Conservation (phyloP, 2,888 invertebrate species). For the Baccha elongata region DNA sequence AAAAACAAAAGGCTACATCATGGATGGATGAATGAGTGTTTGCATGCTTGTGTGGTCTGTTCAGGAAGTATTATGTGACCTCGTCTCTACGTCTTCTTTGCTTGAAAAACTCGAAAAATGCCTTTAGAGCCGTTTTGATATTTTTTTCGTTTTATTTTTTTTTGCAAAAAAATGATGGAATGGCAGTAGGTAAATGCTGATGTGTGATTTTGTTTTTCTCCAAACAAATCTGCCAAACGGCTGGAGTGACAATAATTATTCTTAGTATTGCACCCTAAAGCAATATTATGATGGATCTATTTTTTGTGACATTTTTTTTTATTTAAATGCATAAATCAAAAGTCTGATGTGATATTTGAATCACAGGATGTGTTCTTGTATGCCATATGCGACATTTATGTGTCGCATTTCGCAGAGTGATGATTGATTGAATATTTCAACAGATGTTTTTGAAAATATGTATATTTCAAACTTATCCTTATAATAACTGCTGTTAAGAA, state of each 20-base stretch:
- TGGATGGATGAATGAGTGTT: slow-evolving; percentile 42
- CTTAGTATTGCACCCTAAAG: slow-evolving; percentile 26
- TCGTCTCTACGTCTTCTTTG: slow-evolving; percentile 14
- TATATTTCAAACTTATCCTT: too few species aligned
- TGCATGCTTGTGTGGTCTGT: slow-evolving; percentile 62
- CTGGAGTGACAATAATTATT: slow-evolving; percentile 41
- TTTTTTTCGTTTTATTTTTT: background rate
- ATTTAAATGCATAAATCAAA: slow-evolving; percentile 6
- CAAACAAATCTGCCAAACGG: slow-evolving; percentile 12
- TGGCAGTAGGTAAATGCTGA: slow-evolving; percentile 58
- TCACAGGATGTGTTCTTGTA: background rate
- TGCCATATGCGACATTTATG: background rate
- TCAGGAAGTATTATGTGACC: slow-evolving; percentile 45
- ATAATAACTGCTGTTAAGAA: too few species aligned
- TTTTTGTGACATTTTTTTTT: slow-evolving; percentile 7
- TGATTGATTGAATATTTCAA: background rate
- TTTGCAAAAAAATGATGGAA: slow-evolving; percentile 21
- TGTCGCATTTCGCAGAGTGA: slow-evolving; percentile 3
- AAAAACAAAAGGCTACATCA: slow-evolving; percentile 55
- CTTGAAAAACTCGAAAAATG: background rate
- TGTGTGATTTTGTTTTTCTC: slow-evolving; percentile 23
- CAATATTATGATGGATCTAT: slow-evolving; percentile 6
- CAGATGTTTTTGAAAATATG: too few species aligned
- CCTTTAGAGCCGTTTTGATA: slow-evolving; percentile 1
- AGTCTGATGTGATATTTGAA: background rate